These are phyloP conservation scores for Drosophila villosipedis DNA, from an alignment of 2,888 invertebrate genomes.

Conservation along the genomic window DNA sequence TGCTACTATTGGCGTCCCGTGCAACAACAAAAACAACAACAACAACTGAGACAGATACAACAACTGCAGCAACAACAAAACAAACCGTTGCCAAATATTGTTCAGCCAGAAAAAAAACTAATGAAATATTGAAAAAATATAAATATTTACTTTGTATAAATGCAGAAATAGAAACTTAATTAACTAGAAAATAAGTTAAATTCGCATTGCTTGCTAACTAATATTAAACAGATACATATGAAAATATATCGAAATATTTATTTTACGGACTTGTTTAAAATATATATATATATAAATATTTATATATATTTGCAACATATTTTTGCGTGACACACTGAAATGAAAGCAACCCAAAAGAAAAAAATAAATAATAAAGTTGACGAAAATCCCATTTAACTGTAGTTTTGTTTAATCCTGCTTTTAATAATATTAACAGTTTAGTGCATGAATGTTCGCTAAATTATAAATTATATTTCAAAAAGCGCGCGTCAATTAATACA, in stretches of 20 bases:
- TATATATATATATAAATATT: not conserved
- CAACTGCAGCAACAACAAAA: constrained; percentile 34
- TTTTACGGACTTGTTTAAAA: constrained; percentile 54
- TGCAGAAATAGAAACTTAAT: constrained; percentile 28
- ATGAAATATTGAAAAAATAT: constrained; percentile 26
- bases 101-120: constrained; percentile 39
- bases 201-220: constrained; percentile 69
- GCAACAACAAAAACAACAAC: constrained; percentile 36
- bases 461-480: constrained; percentile 2
- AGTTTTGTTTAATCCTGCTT: constrained; percentile 52
- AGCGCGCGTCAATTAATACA: constrained; percentile 2
- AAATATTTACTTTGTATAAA: constrained; percentile 32
- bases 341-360: constrained; percentile 15
- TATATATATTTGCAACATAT: constrained; percentile 50
- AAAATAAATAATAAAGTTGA: constrained; percentile 65
- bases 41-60: constrained; percentile 26
- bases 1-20: constrained; percentile 67
- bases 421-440: constrained; percentile 34
- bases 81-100: constrained; percentile 45
- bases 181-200: constrained; percentile 60
- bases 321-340: constrained; percentile 62
- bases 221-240: constrained; percentile 28
- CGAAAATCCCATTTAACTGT: constrained; percentile 59
- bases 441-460: constrained; percentile 29
- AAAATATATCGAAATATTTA: constrained; percentile 38